Evolutionary conservation across 2,797 vertebrate species (phyloP).

Genomic region (Astyanax mexicanus): DNA sequence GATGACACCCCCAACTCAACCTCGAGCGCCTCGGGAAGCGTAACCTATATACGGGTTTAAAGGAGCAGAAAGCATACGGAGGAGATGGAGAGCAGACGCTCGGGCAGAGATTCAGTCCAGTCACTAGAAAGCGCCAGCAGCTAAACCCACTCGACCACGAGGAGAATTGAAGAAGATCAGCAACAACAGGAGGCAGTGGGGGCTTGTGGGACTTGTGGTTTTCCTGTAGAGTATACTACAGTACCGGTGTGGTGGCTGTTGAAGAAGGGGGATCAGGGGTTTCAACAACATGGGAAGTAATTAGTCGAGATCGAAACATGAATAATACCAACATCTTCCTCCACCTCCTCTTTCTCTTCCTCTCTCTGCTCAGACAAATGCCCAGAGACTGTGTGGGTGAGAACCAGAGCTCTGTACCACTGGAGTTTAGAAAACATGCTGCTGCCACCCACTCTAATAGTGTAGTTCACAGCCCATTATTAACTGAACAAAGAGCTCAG

Average conservation of each 20-base stretch:
- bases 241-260: background rate
- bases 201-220: background rate
- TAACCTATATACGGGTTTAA: background rate
- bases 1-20: background rate
- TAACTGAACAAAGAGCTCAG: background rate
- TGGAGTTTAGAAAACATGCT: slow-evolving; percentile 5
- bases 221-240: background rate
- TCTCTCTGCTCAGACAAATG: background rate
- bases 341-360: slow-evolving; percentile 3
- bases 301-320: slow-evolving; percentile 33
- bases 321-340: slow-evolving; percentile 11
- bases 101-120: background rate
- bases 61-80: background rate
- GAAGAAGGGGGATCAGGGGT: background rate
- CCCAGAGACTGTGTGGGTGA: slow-evolving; percentile 24
- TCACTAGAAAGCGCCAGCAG: background rate
- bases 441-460: slow-evolving; percentile 17
- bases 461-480: background rate
- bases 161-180: background rate
- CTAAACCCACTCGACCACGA: slow-evolving; percentile 2
- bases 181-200: no score
- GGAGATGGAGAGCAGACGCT: background rate
- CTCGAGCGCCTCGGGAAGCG: background rate
- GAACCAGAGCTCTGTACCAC: slow-evolving; percentile 9
- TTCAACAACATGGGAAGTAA: slow-evolving; percentile 12